Evolutionary conservation across 2,888 invertebrate genomes (phyloP).

Genomic region (Calameuta pallipes): DNA sequence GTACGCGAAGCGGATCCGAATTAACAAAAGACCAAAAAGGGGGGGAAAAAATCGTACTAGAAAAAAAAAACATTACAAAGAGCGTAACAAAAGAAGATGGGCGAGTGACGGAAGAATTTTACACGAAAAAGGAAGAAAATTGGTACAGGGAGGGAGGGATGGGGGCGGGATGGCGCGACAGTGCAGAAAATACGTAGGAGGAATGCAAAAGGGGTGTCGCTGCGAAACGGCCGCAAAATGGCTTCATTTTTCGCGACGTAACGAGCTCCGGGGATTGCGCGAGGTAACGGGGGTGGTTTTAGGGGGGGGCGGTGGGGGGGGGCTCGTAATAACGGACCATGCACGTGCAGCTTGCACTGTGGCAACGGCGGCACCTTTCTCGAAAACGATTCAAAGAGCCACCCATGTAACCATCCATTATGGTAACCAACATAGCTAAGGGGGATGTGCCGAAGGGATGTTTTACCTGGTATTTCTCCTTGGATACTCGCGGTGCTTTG

Average conservation of each 20-base stretch:
- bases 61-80: background rate
- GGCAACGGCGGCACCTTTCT: background rate
- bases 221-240: constrained; percentile 31
- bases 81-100: background rate
- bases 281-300: background rate
- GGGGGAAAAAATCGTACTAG: no score
- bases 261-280: constrained; percentile 19
- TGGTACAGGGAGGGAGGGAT: background rate
- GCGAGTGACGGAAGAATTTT: background rate
- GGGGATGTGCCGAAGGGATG: background rate
- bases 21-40: no score
- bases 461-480: background rate
- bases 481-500: background rate
- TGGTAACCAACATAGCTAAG: background rate
- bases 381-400: background rate
- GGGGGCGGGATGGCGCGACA: background rate
- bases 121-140: background rate
- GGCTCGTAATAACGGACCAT: background rate
- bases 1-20: no score
- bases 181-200: constrained; percentile 10
- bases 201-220: constrained; percentile 23
- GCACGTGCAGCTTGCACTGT: background rate
- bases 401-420: background rate
- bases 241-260: constrained; percentile 34
- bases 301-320: background rate